These are phyloP conservation scores for Drosophila littoralis DNA, from an alignment of 1,140 invertebrate genomes.

Conservation along the genomic window DNA sequence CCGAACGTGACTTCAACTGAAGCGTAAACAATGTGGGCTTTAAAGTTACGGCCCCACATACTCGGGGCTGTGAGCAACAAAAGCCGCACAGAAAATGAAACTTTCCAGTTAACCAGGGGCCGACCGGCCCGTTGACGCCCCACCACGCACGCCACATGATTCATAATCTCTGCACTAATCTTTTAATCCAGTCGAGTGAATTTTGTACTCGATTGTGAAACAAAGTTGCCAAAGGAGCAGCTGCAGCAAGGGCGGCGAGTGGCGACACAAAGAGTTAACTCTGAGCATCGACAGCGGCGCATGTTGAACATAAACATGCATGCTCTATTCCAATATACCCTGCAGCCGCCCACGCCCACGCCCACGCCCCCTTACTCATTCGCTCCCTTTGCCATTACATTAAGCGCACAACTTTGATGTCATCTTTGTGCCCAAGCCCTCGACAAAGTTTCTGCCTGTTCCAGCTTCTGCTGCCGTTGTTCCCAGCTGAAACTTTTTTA, in stretches of 20 bases:
- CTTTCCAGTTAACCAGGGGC: slow-evolving; percentile 37
- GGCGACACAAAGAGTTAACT: slow-evolving; percentile 51
- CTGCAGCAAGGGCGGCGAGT: slow-evolving; percentile 22
- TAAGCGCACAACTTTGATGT: slow-evolving; percentile 78
- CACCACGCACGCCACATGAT: slow-evolving; percentile 30
- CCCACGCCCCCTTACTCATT: not conserved
- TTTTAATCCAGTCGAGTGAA: slow-evolving; percentile 84
- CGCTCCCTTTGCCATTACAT: slow-evolving; percentile 56
- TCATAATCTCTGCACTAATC: slow-evolving; percentile 81
- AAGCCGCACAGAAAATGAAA: slow-evolving; percentile 42
- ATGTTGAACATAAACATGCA: slow-evolving; percentile 61
- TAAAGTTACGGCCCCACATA: slow-evolving; percentile 10
- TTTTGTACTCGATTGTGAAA: slow-evolving; percentile 81
- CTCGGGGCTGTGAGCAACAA: slow-evolving; percentile 29
- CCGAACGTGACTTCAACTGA: slow-evolving; percentile 15
- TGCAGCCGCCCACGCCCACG: not conserved
- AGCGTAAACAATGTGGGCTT: slow-evolving; percentile 33
- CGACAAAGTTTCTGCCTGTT: slow-evolving; percentile 57
- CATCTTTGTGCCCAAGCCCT: slow-evolving; percentile 75
- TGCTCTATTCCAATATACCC: slow-evolving; percentile 40
- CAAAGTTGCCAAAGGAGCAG: slow-evolving; percentile 70
- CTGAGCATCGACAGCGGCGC: slow-evolving; percentile 35
- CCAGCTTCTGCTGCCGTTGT: slow-evolving; percentile 6
- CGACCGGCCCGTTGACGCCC: not conserved
- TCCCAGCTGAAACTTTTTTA: slow-evolving; percentile 72